Evolutionary conservation across 64 coral and sea anemone species (phyloP).

Genomic region (Actinia tenebrosa): DNA sequence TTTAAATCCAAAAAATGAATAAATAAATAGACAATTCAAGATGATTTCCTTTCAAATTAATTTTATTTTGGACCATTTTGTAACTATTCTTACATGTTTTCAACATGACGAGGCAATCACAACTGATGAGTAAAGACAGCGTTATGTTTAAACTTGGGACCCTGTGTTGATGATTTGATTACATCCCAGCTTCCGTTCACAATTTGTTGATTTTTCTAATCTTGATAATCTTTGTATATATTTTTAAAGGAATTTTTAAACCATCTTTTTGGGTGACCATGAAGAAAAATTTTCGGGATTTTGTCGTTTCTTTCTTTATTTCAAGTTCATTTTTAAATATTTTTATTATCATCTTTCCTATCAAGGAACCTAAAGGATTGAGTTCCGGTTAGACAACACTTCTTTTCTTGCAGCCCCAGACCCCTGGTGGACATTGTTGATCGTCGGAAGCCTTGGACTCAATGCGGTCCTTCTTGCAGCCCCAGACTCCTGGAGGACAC

Average conservation of each 20-base stretch:
- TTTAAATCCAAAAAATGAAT: too few species aligned
- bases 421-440: constrained; percentile 34
- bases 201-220: background rate
- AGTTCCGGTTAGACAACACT: background rate
- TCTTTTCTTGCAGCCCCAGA: constrained; percentile 60
- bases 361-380: background rate
- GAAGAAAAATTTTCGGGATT: background rate
- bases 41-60: background rate
- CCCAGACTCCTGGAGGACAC: constrained; percentile 28
- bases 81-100: background rate
- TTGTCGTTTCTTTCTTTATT: background rate
- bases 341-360: background rate
- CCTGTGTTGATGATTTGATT: constrained; percentile 5
- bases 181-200: background rate
- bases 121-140: background rate
- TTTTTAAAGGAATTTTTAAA: background rate
- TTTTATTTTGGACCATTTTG: constrained; percentile 8
- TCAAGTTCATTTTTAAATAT: background rate
- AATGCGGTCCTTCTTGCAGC: constrained; percentile 32
- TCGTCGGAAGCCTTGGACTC: background rate
- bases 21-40: background rate
- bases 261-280: background rate
- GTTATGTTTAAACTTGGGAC: background rate
- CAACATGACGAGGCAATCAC: background rate
- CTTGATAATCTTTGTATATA: background rate